Conservation (phyloP, 2,888 invertebrate species). For the Erebia aethiops region DNA sequence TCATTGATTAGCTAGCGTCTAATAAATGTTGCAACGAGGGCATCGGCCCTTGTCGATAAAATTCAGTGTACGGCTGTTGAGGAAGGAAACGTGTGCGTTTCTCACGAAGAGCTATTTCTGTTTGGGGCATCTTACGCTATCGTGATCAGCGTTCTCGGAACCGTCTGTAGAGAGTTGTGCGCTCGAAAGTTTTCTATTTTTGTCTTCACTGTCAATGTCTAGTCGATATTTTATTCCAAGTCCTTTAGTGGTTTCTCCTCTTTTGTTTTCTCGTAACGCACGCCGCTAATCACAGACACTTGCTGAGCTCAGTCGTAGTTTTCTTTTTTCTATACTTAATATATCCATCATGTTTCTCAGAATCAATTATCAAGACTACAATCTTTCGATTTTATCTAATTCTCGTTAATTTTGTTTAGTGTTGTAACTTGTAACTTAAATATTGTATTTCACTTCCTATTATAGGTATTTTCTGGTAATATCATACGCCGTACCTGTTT, state of each 20-base stretch:
- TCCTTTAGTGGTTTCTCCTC: slow-evolving; percentile 23
- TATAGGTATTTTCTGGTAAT: not conserved
- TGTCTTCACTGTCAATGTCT: slow-evolving; percentile 51
- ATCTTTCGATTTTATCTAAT: slow-evolving; percentile 4
- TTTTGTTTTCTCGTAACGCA: slow-evolving; percentile 25
- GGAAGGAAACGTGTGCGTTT: slow-evolving; percentile 46
- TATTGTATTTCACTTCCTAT: not conserved
- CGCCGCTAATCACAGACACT: slow-evolving; percentile 11
- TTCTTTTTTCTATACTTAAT: not conserved
- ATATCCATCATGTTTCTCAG: not conserved
- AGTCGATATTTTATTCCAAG: slow-evolving; percentile 32
- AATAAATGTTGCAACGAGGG: slow-evolving; percentile 30
- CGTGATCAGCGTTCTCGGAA: slow-evolving; percentile 47
- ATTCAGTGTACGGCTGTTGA: slow-evolving; percentile 37
- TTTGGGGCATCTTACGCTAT: slow-evolving; percentile 40
- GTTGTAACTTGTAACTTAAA: not conserved
- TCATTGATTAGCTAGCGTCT: slow-evolving; percentile 19
- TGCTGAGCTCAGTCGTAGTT: not conserved
- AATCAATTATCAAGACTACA: not conserved
- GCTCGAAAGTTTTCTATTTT: slow-evolving; percentile 48
- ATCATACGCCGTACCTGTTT: not conserved
- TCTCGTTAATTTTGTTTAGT: not conserved
- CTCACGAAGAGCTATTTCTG: slow-evolving; percentile 50
- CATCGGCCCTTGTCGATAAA: slow-evolving; percentile 39
- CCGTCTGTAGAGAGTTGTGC: slow-evolving; percentile 43